Percentiles rank a stretch among this genome's conserved stretches.
phyloP scores from a whole-genome alignment of 2,797 vertebrate genomes.

The Poecilia picta region DNA sequence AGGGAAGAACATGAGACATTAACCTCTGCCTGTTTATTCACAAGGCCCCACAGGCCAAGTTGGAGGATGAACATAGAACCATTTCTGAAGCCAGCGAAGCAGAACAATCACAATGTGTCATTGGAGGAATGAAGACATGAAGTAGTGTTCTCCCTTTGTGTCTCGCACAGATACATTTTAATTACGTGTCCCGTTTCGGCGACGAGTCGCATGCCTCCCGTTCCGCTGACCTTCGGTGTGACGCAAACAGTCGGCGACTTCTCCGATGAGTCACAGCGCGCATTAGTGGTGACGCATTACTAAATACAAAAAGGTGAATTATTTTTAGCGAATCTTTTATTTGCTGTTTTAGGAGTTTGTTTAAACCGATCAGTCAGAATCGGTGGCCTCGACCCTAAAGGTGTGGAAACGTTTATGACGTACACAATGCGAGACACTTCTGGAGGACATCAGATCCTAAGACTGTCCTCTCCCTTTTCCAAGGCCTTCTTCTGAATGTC shows the following conservation, averaged over 20 bases:
- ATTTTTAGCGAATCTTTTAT: slow-evolving; percentile 15
- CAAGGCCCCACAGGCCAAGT: slow-evolving; percentile 70
- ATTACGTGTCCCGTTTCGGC: slow-evolving; percentile 66
- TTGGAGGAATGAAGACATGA: slow-evolving; percentile 56
- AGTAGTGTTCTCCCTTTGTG: slow-evolving; percentile 66
- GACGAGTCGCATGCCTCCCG: slow-evolving; percentile 67
- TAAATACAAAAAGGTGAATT: slow-evolving; percentile 44
- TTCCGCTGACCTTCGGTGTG: slow-evolving; percentile 68
- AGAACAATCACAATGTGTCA: slow-evolving; percentile 74
- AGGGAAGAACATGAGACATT: slow-evolving; percentile 68
- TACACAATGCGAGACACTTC: neutral
- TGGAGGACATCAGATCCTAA: neutral
- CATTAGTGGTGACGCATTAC: slow-evolving; percentile 52
- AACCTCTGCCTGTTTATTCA: slow-evolving; percentile 78
- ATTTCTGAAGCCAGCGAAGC: slow-evolving; percentile 57
- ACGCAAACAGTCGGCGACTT: slow-evolving; percentile 55
- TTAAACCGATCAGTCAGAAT: neutral
- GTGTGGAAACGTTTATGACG: neutral
- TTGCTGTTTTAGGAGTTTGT: neutral
- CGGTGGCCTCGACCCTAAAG: neutral
- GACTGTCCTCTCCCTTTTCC: neutral
- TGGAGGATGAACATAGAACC: slow-evolving; percentile 67
- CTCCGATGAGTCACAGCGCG: slow-evolving; percentile 68
- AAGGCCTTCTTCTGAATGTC: slow-evolving; percentile 4
- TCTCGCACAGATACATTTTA: slow-evolving; percentile 67